Evolutionary conservation across 2,888 invertebrate species (phyloP).

Genomic region (Xanthia icteritia): DNA sequence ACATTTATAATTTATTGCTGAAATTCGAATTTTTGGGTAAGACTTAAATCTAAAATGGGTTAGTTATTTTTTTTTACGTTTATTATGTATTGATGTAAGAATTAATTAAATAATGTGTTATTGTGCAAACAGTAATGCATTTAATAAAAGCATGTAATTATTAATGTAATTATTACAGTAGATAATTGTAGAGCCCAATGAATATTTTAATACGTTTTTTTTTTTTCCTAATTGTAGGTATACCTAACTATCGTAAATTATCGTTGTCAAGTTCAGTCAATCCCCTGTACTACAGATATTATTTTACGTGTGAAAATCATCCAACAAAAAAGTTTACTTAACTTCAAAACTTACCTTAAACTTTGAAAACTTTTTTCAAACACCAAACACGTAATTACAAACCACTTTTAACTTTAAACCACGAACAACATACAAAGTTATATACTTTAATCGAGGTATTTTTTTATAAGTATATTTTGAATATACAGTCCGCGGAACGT

Average conservation of each 20-base stretch:
- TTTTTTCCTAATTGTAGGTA: not conserved
- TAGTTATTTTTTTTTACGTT: not conserved
- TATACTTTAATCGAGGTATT: constrained; percentile 48
- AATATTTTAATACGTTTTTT: not conserved
- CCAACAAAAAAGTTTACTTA: constrained; percentile 57
- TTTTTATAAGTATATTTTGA: constrained; percentile 19
- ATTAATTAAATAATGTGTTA: too few species aligned
- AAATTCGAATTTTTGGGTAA: too few species aligned
- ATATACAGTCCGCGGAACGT: constrained; percentile 43
- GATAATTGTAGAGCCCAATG: not conserved
- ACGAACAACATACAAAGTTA: constrained; percentile 34
- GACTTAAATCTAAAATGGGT: not conserved
- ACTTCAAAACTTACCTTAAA: constrained; percentile 65
- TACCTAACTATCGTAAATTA: not conserved
- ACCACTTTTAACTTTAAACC: constrained; percentile 47
- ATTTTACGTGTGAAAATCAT: not conserved
- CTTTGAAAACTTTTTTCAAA: constrained; percentile 58
- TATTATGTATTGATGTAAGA: not conserved
- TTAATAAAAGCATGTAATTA: too few species aligned
- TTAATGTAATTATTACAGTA: too few species aligned
- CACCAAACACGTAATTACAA: constrained; percentile 40
- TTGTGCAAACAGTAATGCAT: too few species aligned
- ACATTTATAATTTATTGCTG: too few species aligned
- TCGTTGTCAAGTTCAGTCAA: not conserved
- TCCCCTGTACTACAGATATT: not conserved